Evolutionary conservation across 1,140 invertebrate species (phyloP), one percentile per base, ranked within the genome.

Genomic region (Anoplolepis gracilipes): DNA sequence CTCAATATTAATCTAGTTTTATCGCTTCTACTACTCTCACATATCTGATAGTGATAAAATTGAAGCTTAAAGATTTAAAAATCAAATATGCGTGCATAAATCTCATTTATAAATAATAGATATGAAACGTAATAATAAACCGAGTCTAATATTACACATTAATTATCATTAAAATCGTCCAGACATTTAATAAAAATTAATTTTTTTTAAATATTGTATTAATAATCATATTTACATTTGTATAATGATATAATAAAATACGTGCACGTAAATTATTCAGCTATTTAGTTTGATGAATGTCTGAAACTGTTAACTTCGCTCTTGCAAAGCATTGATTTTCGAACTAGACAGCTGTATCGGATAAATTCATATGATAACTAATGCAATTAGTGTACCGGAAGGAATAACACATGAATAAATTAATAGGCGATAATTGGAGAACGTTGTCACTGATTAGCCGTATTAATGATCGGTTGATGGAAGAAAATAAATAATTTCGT

Each of bases 361-460:
- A 42, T 59, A 82, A 57, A 57, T 70, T 70, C 30, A 72, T 57
- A 81, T 65, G 49, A 81, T 72, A 59, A 79, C 46, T 39, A 79
- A 82, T 72, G 67, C 53, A 82, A 82, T 82, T 73, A 82, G 78
- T 72, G 78, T 19, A 46, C 39, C 64, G 65, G 36, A 57, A 81
- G 67, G 67, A 73, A 82, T 72, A 70, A 53, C 16, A 1, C 42
- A 42, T 1, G 78, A 28, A 19, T 82, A 67, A 73, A 82, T 82
- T 72, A 82, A 82, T 30, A 22, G 53, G 39, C 59, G 13, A 49
- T 61, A 39, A 49, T 33, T 57, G 65, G 53, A 36, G 36, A 70
- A 2, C 36, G 57, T 11, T 82, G 25, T 39, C 33, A 22, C 13
- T 59, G 78, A 59, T 72, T 72, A 81, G 53, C 10, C n/a, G 39